phyloP scores from a whole-genome alignment of 1,140 invertebrate genomes.

The Papilio polyxenes region DNA sequence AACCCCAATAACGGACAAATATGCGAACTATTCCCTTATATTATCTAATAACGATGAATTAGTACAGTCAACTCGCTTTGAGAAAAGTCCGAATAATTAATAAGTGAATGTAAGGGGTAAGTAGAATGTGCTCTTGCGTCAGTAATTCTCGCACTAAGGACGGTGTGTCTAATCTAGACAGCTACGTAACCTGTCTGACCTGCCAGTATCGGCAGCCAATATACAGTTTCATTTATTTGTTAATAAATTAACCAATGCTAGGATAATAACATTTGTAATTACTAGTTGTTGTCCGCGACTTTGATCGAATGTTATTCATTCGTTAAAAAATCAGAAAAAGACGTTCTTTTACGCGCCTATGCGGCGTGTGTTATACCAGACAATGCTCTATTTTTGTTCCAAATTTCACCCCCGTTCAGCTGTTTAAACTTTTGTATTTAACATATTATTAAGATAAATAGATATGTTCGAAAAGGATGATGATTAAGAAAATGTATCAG shows the following conservation, averaged over 20 bases:
- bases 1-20: background rate
- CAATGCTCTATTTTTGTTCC: too few species aligned
- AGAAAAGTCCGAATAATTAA: background rate
- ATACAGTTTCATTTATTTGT: background rate
- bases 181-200: background rate
- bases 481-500: background rate
- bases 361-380: too few species aligned
- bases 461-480: background rate
- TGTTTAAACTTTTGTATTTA: too few species aligned
- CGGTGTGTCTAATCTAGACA: slow-evolving; percentile 20
- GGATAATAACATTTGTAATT: too few species aligned
- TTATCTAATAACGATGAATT: background rate
- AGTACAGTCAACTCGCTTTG: background rate
- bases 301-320: too few species aligned
- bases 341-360: too few species aligned
- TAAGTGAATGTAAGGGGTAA: slow-evolving; percentile 1
- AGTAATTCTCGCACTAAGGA: background rate
- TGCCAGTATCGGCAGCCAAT: background rate
- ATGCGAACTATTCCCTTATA: background rate
- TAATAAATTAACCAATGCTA: background rate
- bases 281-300: too few species aligned
- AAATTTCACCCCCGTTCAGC: too few species aligned
- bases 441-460: too few species aligned
- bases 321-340: too few species aligned
- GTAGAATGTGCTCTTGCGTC: slow-evolving; percentile 7